Percentiles rank a stretch among this genome's conserved stretches.
phyloP scores from a whole-genome alignment of 2,888 invertebrate species.

The Metacarcinus magister region DNA sequence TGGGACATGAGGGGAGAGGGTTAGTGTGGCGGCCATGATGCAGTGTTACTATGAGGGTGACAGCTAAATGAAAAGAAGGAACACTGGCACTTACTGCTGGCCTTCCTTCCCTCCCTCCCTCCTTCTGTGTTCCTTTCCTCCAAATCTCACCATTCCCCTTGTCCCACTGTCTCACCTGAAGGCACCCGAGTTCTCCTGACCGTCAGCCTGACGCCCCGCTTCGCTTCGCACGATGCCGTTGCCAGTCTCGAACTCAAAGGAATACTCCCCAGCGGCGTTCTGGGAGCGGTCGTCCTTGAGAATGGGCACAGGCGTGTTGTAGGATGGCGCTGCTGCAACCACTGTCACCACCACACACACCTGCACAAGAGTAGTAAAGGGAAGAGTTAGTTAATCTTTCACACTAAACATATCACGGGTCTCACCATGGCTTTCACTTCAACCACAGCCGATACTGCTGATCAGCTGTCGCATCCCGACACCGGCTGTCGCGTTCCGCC shows the following conservation, averaged over 20 bases:
- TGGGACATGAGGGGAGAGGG: not conserved
- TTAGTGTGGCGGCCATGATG: not conserved
- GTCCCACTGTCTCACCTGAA: not conserved
- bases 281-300: conserved; percentile 30
- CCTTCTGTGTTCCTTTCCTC: not conserved
- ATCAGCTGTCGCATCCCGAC: not conserved
- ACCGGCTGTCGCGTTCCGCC: not conserved
- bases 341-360: not conserved
- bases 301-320: conserved; percentile 20
- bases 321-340: not conserved
- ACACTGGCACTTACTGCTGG: not conserved
- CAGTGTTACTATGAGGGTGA: not conserved
- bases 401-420: not conserved
- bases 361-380: not conserved
- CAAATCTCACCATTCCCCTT: not conserved
- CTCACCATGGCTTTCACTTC: not conserved
- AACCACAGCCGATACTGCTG: not conserved
- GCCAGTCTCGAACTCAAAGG: conserved; percentile 40
- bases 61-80: not conserved
- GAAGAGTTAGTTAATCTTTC: not conserved
- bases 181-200: conserved; percentile 4
- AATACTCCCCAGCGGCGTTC: conserved; percentile 32
- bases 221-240: conserved; percentile 51
- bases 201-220: not conserved
- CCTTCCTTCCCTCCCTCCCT: not conserved